Conservation (phyloP, 1,140 invertebrate species). For the Manduca sexta region DNA sequence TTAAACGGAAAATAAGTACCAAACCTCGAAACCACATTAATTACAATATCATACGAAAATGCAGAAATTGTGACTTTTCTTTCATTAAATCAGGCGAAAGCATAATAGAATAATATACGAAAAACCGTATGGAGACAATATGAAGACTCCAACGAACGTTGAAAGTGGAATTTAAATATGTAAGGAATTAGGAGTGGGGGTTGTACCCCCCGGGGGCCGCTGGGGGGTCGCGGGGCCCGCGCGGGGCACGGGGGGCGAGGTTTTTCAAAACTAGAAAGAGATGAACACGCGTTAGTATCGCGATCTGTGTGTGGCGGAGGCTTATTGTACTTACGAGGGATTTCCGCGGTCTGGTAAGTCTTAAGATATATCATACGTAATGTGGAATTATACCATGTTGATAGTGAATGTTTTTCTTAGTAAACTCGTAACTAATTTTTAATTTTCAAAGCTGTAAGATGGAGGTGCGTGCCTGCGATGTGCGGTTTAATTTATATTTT, state of each 20-base stretch:
- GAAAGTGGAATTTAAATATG: constrained; percentile 72
- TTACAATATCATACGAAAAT: too few species aligned
- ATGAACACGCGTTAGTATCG: constrained; percentile 70
- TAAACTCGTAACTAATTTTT: too few species aligned
- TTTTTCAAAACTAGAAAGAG: constrained; percentile 72
- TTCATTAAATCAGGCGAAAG: constrained; percentile 4
- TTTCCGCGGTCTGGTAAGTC: constrained; percentile 35
- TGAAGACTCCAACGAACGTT: constrained; percentile 51
- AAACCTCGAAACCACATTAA: too few species aligned
- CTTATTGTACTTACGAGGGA: constrained; percentile 17
- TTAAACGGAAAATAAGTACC: too few species aligned
- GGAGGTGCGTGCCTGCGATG: too few species aligned
- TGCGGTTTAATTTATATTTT: too few species aligned
- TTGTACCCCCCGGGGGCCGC: background rate
- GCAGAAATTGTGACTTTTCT: background rate
- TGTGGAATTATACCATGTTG: too few species aligned
- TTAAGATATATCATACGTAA: constrained; percentile 28
- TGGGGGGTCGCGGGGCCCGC: constrained; percentile 13
- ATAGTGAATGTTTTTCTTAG: too few species aligned
- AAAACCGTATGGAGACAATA: constrained; percentile 63
- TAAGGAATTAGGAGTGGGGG: constrained; percentile 67
- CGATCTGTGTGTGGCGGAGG: constrained; percentile 45
- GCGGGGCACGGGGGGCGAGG: constrained; percentile 22
- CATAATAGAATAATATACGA: constrained; percentile 41
- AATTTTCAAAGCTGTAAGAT: too few species aligned